Evolutionary conservation across 2,113 vertebrate species (phyloP), one percentile per base, ranked within the genome.

Genomic region (Columba janthina): DNA sequence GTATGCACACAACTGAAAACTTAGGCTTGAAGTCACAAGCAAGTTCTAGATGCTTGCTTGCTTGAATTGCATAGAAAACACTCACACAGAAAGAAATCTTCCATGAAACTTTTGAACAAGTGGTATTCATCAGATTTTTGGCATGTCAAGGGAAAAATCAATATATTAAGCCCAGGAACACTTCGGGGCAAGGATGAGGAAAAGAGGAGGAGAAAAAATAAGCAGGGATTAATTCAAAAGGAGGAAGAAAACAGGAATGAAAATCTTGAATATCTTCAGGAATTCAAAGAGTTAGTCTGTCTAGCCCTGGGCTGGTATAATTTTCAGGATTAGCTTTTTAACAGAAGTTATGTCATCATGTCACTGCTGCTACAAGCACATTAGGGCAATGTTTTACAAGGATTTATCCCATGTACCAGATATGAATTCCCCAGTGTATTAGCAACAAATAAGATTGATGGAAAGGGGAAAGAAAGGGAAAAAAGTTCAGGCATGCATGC

Each of bases 101-200:
- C 61, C 83, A 74, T 80, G 80, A 6, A 11, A 88, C 77, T 91
- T 91, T 91, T 90, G 85, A 89, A 94, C 95, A 96, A 96, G 77
- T 90, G 62, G 73, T 90, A 94, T 93, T 95, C 86, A 94, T 83
- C 88, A 90, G 31, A 83, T 74, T 88, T 96, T 65, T 61, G 53
- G 73, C 46, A 11, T 94, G 91, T 85, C 77, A 65, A 65, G 53
- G 28, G 69, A 96, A 94, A 94, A 77, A 46, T 95, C 66, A 79
- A 54, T 64, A 94, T 86, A 65, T 93, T 74, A 91, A 94, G 88
- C 20, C 42, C 72, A 85, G 78, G 82, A 90, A 89, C 66, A 53
- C 44, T 58, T 50, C 15, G 54, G 88, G 58, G 38, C n/a, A 80
- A 88, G 83, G 88, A 85, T 31, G 72, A 96, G 36, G 57, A 92